Conservation (phyloP, 2,797 vertebrate species). For the Callimico goeldii region DNA sequence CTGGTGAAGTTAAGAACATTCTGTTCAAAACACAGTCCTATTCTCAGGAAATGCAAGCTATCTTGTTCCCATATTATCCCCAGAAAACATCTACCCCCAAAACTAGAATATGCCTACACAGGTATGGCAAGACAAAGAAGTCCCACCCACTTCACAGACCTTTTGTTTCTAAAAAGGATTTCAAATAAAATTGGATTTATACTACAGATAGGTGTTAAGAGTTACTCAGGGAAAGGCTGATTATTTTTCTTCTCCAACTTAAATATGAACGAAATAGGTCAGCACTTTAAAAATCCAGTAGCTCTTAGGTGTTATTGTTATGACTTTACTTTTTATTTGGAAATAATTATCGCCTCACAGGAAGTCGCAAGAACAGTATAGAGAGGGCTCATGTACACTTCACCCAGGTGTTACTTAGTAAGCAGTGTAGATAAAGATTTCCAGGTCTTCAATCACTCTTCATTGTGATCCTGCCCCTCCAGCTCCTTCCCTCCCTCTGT, state of each 20-base stretch:
- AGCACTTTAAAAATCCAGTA: neutral
- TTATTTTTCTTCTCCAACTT: slow-evolving; percentile 1
- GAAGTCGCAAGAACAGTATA: neutral
- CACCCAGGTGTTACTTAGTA: neutral
- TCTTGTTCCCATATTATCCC: slow-evolving; percentile 15
- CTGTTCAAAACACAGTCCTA: neutral
- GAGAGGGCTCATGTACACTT: neutral
- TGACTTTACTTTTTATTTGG: neutral
- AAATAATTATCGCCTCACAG: neutral
- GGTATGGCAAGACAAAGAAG: neutral
- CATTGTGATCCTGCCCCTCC: neutral
- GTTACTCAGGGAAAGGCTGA: neutral
- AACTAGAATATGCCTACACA: neutral
- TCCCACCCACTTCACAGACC: neutral
- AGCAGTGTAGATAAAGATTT: neutral
- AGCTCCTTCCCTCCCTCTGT: neutral
- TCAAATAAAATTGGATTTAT: neutral
- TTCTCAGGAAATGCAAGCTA: neutral
- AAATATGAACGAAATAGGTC: neutral
- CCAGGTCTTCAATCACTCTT: neutral
- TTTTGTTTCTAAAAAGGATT: neutral
- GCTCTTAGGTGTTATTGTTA: neutral
- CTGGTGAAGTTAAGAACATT: neutral
- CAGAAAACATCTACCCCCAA: neutral
- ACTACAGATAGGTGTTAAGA: neutral